Evolutionary conservation across 2,113 vertebrate species (phyloP), one percentile per base, ranked within the genome.

Genomic region (Malurus alboscapulatus): DNA sequence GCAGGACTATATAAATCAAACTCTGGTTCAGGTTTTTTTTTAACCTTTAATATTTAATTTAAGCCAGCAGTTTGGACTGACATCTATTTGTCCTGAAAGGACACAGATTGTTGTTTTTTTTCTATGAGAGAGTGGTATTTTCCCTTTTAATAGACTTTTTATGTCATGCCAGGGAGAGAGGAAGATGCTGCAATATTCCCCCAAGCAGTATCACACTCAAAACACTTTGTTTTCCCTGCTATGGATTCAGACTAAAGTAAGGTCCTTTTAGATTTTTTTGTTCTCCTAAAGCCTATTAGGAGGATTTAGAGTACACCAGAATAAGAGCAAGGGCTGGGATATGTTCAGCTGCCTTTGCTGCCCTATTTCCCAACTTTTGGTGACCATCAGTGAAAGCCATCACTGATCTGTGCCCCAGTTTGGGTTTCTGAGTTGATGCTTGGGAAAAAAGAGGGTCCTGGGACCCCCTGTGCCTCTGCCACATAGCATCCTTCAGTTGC

Each of bases 31-130:
- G 67, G 26, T 83, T 10, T 50, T 24, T 65, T 50, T 38, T 10
- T 10, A 47, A 85, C 55, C 57, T 84, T 92, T 86, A 95, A 93
- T 96, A 89, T 89, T 93, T 87, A 94, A 94, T 92, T 94, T 88
- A 82, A 93, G 14, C 36, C 18, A 69, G 89, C 69, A 65, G n/a
- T 93, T 94, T 89, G 74, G 81, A 82, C 73, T 79, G 91, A 91
- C 38, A 66, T 72, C 66, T 91, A 73, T 84, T 87, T 10, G n/a
- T 87, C 91, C 84, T 44, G 2, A 79, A 87, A 91, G 71, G 62
- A 21, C 45, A 65, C 36, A 4, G 7, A 4, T 44, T 67, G 17
- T 48, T 48, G 44, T 88, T 66, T 84, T 90, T 80, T 78, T 72
- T 26, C 73, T 57, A 12, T 79, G 54, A 76, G 29, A 77, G 74